Base-by-base conservation (phyloP, 2,113 vertebrate genomes). In the Eonycteris spelaea region DNA sequence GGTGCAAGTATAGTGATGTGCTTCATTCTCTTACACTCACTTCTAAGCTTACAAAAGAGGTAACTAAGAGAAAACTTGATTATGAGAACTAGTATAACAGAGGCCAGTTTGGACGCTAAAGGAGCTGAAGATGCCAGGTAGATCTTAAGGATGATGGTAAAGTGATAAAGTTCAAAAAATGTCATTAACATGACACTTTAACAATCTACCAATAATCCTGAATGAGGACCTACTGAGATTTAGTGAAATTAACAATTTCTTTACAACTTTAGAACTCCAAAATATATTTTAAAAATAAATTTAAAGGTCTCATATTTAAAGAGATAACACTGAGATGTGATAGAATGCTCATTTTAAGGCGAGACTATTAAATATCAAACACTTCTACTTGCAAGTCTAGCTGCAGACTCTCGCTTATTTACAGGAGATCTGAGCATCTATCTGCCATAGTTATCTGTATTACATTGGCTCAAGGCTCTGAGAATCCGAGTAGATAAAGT, bases 401-500 rank as follows among this genome's bases (percentile, higher is more conserved):
- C 30, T 55, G 67, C n/a, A 45, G 30, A 79, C 3, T 28, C 13
- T 71, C 16, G 77, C 73, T 86, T 48, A 75, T 80, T 90, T 68
- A 87, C 51, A 28, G 7, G 57, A 86, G 40, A 19, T 9, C 71
- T 73, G 35, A 13, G 45, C 53, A 35, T 67, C n/a, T 75, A 70
- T 24, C 57, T 51, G 18, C 28, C 38, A 70, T 1, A 67, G 83
- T 86, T 95, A n/a, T 19, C 28, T 38, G 59, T 43, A 61, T 8
- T 38, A 73, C 15, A 68, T 0, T 73, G 71, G 48, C 10, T 86
- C 45, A 87, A 86, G 28, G n/a, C 57, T 86, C 74, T 94, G 73
- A 88, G 91, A 92, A 95, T 55, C 67, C 14, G 63, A 35, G 22
- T 26, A 93, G 61, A 91, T 73, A 97, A 91, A 94, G 88, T 87